phyloP scores from a whole-genome alignment of 2,888 invertebrate species.

The Cyaniris semiargus region DNA sequence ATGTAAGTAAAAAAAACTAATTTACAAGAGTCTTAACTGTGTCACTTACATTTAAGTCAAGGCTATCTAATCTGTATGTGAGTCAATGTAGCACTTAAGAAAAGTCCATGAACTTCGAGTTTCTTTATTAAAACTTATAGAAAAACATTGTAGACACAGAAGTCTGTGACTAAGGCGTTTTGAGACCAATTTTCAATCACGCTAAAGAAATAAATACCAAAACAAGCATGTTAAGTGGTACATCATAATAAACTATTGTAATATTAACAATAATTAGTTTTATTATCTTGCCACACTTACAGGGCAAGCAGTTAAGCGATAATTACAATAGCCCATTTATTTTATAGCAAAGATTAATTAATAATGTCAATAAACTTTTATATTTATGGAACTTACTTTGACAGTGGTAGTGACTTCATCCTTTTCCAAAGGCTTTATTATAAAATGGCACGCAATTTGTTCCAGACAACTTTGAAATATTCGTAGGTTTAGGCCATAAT shows the following conservation, averaged over 20 bases:
- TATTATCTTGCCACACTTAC: not conserved
- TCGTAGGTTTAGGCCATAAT: conserved; percentile 65
- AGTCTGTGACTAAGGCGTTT: too few relatives aligned
- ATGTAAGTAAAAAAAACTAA: too few relatives aligned
- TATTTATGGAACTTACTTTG: conserved; percentile 52
- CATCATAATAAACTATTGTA: not conserved
- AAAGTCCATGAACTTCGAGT: not conserved
- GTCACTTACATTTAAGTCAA: too few relatives aligned
- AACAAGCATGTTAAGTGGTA: not conserved
- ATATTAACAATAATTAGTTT: not conserved
- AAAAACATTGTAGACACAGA: too few relatives aligned
- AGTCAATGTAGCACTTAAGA: not conserved
- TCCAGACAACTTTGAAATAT: conserved; percentile 62
- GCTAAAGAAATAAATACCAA: not conserved
- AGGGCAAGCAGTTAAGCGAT: not conserved
- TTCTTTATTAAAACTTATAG: not conserved
- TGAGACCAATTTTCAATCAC: too few relatives aligned
- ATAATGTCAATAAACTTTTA: not conserved
- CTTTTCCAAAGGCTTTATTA: conserved; percentile 50
- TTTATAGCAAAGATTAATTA: not conserved
- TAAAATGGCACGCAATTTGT: conserved; percentile 65
- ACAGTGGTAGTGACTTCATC: conserved; percentile 48
- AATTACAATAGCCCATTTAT: not conserved
- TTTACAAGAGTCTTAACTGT: too few relatives aligned
- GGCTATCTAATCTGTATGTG: too few relatives aligned